phyloP scores from a whole-genome alignment of 1,140 invertebrate genomes.

The Pogonus chalceus region DNA sequence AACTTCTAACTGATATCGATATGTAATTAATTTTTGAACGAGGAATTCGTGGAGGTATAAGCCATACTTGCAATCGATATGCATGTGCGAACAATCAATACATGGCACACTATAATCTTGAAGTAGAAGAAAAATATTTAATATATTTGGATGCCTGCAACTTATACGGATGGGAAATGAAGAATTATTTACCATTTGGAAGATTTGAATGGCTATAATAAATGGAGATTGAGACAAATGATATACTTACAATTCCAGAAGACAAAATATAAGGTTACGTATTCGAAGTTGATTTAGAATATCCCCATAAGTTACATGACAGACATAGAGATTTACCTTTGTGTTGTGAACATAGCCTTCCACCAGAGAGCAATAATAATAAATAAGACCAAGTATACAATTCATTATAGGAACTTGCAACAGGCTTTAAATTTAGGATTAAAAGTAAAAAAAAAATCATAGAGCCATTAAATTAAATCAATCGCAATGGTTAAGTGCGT shows the following conservation, averaged over 20 bases:
- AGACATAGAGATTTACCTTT: constrained; percentile 34
- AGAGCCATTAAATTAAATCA: constrained; percentile 34
- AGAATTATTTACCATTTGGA: constrained; percentile 18
- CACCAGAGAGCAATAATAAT: constrained; percentile 20
- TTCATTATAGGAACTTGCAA: constrained; percentile 34
- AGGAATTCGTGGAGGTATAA: constrained; percentile 12
- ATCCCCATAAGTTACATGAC: constrained; percentile 33
- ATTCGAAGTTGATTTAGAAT: constrained; percentile 31
- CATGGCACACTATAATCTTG: constrained; percentile 22
- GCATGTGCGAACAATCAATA: constrained; percentile 29
- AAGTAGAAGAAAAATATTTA: constrained; percentile 23
- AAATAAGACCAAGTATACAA: constrained; percentile 31
- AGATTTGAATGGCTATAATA: constrained; percentile 30
- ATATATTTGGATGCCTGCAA: constrained; percentile 36
- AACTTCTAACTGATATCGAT: constrained; percentile 29
- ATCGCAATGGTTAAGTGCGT: constrained; percentile 29
- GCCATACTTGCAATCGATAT: constrained; percentile 19
- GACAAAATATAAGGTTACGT: constrained; percentile 34
- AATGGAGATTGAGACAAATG: constrained; percentile 28
- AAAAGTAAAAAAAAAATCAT: constrained; percentile 33
- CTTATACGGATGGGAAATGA: constrained; percentile 37
- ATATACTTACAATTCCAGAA: constrained; percentile 22
- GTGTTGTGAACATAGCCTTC: constrained; percentile 24
- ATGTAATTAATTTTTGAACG: constrained; percentile 27
- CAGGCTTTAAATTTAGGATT: constrained; percentile 29